phyloP scores from a whole-genome alignment of 2,888 invertebrate genomes.

The Vesta saturnalis region DNA sequence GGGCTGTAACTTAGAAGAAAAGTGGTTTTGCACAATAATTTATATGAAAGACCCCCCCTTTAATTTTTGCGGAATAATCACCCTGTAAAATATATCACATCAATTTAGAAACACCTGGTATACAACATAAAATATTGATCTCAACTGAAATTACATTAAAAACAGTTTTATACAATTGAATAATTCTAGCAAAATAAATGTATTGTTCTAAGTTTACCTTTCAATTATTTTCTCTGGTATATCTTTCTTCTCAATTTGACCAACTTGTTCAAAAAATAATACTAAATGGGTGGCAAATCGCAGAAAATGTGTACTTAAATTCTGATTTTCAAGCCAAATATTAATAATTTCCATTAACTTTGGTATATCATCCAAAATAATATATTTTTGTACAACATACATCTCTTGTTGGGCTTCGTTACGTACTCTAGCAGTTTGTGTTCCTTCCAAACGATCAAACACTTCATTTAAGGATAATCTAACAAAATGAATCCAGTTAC shows the following conservation, averaged over 20 bases:
- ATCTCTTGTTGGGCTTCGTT: conserved; percentile 73
- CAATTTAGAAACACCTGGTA: too few relatives aligned
- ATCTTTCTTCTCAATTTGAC: conserved; percentile 75
- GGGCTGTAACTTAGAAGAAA: too few relatives aligned
- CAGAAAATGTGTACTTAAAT: conserved; percentile 69
- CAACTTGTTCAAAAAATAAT: conserved; percentile 83
- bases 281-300: conserved; percentile 88
- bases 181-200: background rate
- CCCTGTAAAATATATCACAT: too few relatives aligned
- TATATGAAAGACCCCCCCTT: too few relatives aligned
- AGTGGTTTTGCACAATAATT: too few relatives aligned
- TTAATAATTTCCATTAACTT: conserved; percentile 77
- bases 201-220: conserved; percentile 64
- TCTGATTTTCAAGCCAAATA: conserved; percentile 69
- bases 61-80: too few relatives aligned
- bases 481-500: conserved; percentile 24
- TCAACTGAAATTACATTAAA: too few relatives aligned
- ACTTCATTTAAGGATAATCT: conserved; percentile 76
- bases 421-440: conserved; percentile 66
- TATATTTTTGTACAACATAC: conserved; percentile 82
- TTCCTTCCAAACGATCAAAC: conserved; percentile 73
- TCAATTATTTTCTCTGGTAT: conserved; percentile 80
- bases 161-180: too few relatives aligned
- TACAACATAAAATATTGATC: too few relatives aligned
- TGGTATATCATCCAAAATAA: conserved; percentile 85